Conservation (phyloP, 2,888 invertebrate genomes). For the Marasmarcha lunaedactyla region DNA sequence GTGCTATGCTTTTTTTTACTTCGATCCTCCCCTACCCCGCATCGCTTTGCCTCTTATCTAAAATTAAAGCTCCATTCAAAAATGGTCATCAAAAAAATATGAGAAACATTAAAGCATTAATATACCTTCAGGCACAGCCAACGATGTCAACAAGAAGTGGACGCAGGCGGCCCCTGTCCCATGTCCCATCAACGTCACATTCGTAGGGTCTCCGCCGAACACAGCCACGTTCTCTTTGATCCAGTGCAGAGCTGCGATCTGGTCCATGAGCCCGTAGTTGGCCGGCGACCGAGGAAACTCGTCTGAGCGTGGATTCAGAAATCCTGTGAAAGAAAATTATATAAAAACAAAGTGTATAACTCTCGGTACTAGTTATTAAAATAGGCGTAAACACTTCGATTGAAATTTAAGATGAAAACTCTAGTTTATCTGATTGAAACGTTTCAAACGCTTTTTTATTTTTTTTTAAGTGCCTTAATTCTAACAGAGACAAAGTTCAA, state of each 20-base stretch:
- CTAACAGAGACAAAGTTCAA: too few relatives aligned
- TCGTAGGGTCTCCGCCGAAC: slow-evolving; percentile 94
- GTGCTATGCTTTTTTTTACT: too few relatives aligned
- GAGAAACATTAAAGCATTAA: too few relatives aligned
- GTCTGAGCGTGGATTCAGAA: slow-evolving; percentile 89
- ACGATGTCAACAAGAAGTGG: slow-evolving; percentile 93
- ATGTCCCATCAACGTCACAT: slow-evolving; percentile 94
- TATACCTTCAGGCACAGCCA: slow-evolving; percentile 92
- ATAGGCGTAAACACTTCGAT: too few relatives aligned
- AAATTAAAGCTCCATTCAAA: too few relatives aligned
- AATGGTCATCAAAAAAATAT: too few relatives aligned
- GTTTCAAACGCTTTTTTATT: too few relatives aligned
- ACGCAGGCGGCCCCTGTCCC: slow-evolving; percentile 97
- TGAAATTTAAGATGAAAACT: too few relatives aligned
- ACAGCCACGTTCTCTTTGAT: slow-evolving; percentile 94
- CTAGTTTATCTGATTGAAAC: too few relatives aligned
- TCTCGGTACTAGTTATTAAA: neutral
- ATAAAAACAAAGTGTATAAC: slow-evolving; percentile 3
- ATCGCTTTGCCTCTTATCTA: too few relatives aligned
- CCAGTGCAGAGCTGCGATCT: slow-evolving; percentile 96
- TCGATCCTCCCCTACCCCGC: too few relatives aligned
- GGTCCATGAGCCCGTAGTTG: slow-evolving; percentile 98
- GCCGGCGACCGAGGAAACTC: slow-evolving; percentile 88
- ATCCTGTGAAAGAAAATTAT: slow-evolving; percentile 72
- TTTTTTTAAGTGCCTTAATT: too few relatives aligned